These are phyloP conservation scores for Caenorhabditis tropicalis DNA, from an alignment of 1,140 invertebrate genomes.

Conservation along the genomic window DNA sequence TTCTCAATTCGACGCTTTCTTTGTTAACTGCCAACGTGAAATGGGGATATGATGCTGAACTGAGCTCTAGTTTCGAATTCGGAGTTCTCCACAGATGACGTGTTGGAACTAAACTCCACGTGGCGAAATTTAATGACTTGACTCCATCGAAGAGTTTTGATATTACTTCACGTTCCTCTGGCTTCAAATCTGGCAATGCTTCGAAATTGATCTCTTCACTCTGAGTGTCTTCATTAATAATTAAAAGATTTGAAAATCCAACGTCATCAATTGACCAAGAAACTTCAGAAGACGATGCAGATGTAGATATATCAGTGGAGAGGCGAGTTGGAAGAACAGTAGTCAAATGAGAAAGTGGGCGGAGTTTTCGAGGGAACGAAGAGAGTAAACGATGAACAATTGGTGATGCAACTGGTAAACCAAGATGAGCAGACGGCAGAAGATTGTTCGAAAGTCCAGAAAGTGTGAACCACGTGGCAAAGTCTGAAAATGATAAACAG, in stretches of 20 bases:
- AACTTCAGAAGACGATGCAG: neutral
- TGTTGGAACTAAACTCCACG: conserved; percentile 28
- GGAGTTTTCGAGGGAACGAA: conserved; percentile 38
- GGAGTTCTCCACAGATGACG: conserved; percentile 16
- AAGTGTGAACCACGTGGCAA: conserved; percentile 31
- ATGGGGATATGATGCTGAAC: conserved; percentile 1
- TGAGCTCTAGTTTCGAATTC: conserved; percentile 22
- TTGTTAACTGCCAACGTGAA: conserved; percentile 45
- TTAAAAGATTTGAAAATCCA: conserved; percentile 38
- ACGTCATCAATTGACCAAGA: conserved; percentile 37
- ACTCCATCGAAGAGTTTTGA: conserved; percentile 7
- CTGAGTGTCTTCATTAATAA: neutral
- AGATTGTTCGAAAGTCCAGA: conserved; percentile 17
- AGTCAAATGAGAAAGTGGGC: conserved; percentile 41
- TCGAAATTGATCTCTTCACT: conserved; percentile 2
- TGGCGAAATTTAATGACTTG: neutral
- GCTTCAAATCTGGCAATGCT: neutral
- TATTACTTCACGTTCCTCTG: conserved; percentile 40
- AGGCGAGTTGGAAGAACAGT: neutral
- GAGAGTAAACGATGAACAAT: neutral
- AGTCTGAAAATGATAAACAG: conserved; percentile 11
- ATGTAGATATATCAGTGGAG: neutral
- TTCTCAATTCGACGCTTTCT: conserved; percentile 43
- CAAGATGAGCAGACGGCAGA: conserved; percentile 37
- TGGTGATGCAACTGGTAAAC: conserved; percentile 3